phyloP scores from a whole-genome alignment of 2,113 vertebrate genomes.

The Melanocharis versteri region DNA sequence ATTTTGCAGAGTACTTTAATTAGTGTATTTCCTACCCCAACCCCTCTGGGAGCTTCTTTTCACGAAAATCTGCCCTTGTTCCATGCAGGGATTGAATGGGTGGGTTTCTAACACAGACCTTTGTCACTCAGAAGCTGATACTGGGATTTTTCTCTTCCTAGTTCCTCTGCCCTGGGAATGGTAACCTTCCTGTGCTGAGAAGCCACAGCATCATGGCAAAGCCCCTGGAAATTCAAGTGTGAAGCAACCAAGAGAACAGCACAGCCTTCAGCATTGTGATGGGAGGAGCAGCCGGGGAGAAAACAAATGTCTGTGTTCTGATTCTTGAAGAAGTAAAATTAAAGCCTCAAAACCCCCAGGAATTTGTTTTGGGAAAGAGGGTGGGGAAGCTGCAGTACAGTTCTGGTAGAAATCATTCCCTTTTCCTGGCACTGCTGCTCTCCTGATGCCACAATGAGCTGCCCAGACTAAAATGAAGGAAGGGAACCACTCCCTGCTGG shows the following conservation, averaged over 20 bases:
- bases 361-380: neutral
- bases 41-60: neutral
- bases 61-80: conserved; percentile 32
- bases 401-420: neutral
- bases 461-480: neutral
- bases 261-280: neutral
- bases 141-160: neutral
- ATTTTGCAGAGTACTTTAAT: conserved; percentile 48
- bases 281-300: neutral
- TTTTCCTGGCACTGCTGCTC: neutral
- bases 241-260: neutral
- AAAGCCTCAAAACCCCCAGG: neutral
- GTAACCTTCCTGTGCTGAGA: neutral
- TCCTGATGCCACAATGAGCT: neutral
- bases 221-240: neutral
- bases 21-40: conserved; percentile 35
- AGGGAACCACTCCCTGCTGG: neutral
- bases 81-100: neutral
- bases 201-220: neutral
- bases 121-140: neutral
- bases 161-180: neutral
- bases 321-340: neutral
- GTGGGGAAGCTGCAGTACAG: neutral
- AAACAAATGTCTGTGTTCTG: neutral
- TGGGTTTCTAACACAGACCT: neutral